phyloP scores from a whole-genome alignment of 1,140 invertebrate genomes.

The Meloidogyne exigua region DNA sequence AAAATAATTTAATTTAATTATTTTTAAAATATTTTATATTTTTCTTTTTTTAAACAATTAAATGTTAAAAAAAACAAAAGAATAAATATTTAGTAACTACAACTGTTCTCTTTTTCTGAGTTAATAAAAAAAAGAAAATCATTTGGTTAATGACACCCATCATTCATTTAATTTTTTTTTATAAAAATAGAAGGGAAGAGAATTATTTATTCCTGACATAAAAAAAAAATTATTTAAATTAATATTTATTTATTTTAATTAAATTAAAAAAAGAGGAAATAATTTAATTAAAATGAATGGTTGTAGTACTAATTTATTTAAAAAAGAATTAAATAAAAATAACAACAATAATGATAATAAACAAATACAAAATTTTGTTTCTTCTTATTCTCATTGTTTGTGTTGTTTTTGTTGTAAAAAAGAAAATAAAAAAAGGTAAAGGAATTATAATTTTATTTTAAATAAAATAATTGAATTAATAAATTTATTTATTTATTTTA shows the following conservation, averaged over 20 bases:
- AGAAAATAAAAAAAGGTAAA: not conserved
- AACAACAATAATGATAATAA: not conserved
- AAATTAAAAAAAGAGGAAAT: too few relatives aligned
- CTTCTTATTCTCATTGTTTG: not conserved
- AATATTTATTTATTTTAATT: too few relatives aligned
- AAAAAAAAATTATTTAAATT: too few relatives aligned
- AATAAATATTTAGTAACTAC: too few relatives aligned
- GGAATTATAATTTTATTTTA: not conserved
- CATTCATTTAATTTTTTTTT: conserved; percentile 1
- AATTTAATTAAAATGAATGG: too few relatives aligned
- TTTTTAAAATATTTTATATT: not conserved
- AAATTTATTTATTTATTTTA: not conserved
- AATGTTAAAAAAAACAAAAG: too few relatives aligned
- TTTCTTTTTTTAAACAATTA: not conserved
- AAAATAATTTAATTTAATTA: not conserved
- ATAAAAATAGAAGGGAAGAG: too few relatives aligned
- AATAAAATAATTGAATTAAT: not conserved
- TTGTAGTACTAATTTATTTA: too few relatives aligned
- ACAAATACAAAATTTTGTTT: not conserved
- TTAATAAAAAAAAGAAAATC: not conserved
- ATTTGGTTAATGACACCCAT: not conserved
- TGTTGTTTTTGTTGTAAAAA: not conserved
- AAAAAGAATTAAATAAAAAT: not conserved
- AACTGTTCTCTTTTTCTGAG: too few relatives aligned
- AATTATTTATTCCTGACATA: too few relatives aligned